Evolutionary conservation across 2,888 invertebrate species (phyloP).

Genomic region (Harpalus rubripes): DNA sequence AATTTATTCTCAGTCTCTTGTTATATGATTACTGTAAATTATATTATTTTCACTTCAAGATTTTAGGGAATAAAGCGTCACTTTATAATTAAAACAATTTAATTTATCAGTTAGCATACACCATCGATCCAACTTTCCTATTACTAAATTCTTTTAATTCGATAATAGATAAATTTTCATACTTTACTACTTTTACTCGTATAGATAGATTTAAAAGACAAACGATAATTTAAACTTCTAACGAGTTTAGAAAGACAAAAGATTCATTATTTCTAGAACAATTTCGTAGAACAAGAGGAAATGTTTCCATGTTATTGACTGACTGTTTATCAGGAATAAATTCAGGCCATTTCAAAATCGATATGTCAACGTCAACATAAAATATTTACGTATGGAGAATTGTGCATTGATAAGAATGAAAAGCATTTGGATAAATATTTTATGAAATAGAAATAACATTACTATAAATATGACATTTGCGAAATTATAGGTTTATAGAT

Average conservation of each 20-base stretch:
- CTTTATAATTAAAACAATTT: too few relatives aligned
- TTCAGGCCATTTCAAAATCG: conserved; percentile 24
- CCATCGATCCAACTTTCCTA: too few relatives aligned
- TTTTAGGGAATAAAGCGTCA: too few relatives aligned
- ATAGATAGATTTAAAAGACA: background rate
- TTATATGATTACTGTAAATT: too few relatives aligned
- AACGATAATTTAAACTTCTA: background rate
- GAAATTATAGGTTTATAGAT: background rate
- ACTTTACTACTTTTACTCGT: too few relatives aligned
- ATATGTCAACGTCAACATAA: conserved; percentile 12
- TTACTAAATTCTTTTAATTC: too few relatives aligned
- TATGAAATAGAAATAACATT: conserved; percentile 12
- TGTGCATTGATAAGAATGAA: conserved; percentile 13
- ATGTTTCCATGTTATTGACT: conserved; percentile 16
- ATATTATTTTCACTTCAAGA: too few relatives aligned
- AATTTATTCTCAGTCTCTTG: too few relatives aligned
- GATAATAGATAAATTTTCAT: too few relatives aligned
- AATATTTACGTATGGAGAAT: conserved; percentile 26
- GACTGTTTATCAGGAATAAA: conserved; percentile 27
- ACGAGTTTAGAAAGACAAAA: background rate
- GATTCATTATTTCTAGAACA: background rate
- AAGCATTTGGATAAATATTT: conserved; percentile 5
- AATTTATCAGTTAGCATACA: too few relatives aligned
- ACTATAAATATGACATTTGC: background rate
- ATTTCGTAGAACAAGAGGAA: conserved; percentile 8